Conservation (phyloP, 2,888 invertebrate species). For the Apotomis betuletana region DNA sequence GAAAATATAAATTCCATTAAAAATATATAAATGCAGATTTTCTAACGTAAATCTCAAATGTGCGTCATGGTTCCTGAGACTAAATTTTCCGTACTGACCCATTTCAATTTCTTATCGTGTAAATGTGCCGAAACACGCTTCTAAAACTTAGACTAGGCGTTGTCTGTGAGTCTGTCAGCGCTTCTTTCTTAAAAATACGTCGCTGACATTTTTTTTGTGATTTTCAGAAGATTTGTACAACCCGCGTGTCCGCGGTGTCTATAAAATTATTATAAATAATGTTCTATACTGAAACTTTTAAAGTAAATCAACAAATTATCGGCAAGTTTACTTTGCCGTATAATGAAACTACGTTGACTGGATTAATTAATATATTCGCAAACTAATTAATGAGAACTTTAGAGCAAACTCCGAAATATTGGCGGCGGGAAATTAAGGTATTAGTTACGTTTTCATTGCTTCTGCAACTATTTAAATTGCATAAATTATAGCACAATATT, state of each 20-base stretch:
- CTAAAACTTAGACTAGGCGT: no score
- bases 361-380: conserved; percentile 25
- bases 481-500: neutral
- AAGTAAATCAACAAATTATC: conserved; percentile 25
- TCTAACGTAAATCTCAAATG: no score
- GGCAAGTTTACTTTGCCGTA: conserved; percentile 17
- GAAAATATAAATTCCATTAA: no score
- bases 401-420: conserved; percentile 11
- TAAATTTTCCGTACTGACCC: no score
- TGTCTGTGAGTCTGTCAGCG: no score
- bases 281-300: neutral
- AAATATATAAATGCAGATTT: no score
- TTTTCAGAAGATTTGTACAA: no score
- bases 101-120: no score
- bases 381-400: conserved; percentile 11
- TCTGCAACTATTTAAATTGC: neutral
- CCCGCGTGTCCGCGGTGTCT: neutral
- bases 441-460: conserved; percentile 8
- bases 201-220: no score
- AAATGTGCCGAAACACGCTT: no score
- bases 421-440: conserved; percentile 8
- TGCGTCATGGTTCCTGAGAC: no score
- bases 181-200: no score
- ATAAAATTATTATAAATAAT: neutral
- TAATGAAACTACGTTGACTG: conserved; percentile 18